Evolutionary conservation across 2,888 invertebrate genomes (phyloP).

Genomic region (Drosophila yooni): DNA sequence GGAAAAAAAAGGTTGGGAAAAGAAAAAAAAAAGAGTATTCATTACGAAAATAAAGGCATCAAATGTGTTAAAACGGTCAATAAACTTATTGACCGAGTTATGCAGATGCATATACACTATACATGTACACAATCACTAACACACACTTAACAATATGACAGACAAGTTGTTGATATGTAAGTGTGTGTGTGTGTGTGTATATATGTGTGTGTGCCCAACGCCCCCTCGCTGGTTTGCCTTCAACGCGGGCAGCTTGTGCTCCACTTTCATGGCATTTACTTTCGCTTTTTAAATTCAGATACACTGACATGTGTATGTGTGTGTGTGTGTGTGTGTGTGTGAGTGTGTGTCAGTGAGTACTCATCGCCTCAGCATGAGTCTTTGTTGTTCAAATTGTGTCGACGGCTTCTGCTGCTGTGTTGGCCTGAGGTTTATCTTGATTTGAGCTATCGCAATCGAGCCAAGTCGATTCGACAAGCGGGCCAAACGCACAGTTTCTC

Average conservation of each 20-base stretch:
- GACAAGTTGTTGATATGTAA: neutral
- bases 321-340: conserved; percentile 6
- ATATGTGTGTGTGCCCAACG: conserved; percentile 40
- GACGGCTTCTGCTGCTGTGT: conserved; percentile 47
- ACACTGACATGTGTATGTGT: neutral
- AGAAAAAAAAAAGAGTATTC: conserved; percentile 37
- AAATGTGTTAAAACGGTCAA: conserved; percentile 70
- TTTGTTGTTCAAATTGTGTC: conserved; percentile 49
- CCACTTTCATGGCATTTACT: conserved; percentile 75
- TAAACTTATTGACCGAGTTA: conserved; percentile 78
- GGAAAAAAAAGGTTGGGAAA: conserved; percentile 30
- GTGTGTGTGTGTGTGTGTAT: neutral
- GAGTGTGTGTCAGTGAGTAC: conserved; percentile 28
- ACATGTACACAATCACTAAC: conserved; percentile 1
- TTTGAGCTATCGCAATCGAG: conserved; percentile 61
- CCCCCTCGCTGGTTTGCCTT: conserved; percentile 72
- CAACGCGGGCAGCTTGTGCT: conserved; percentile 65
- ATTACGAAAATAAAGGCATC: conserved; percentile 53
- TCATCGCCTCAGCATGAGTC: conserved; percentile 40
- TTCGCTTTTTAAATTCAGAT: conserved; percentile 66
- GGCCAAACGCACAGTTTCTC: conserved; percentile 55
- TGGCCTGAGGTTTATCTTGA: conserved; percentile 59
- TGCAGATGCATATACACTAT: conserved; percentile 38
- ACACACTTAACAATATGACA: conserved; percentile 2
- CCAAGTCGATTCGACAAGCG: conserved; percentile 34